These are phyloP conservation scores for Microctenopoma lineatum DNA, from an alignment of 2,797 vertebrate species.

Conservation along the genomic window DNA sequence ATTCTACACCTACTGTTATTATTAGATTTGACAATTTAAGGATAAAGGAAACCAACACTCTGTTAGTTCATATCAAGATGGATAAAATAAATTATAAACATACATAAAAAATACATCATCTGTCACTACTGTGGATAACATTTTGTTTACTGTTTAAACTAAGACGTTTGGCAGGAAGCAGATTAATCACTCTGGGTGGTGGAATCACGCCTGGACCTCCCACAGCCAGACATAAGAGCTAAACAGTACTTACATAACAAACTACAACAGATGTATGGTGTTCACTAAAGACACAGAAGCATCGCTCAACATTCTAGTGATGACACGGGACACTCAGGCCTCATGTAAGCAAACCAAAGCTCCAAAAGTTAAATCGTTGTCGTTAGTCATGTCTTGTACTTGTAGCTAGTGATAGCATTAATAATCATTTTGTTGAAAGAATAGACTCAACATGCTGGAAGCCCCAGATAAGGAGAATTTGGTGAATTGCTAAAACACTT, in stretches of 20 bases:
- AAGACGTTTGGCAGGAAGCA: too few relatives aligned
- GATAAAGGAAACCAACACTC: too few relatives aligned
- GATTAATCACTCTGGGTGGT: too few relatives aligned
- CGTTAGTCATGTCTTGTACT: not conserved
- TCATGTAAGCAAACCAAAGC: not conserved
- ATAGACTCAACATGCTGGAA: not conserved
- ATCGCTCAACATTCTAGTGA: too few relatives aligned
- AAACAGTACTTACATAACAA: not conserved
- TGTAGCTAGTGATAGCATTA: not conserved
- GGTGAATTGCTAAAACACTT: too few relatives aligned
- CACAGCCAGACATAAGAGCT: not conserved
- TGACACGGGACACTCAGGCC: too few relatives aligned
- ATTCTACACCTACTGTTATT: not conserved
- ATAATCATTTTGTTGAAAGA: constrained; percentile 1
- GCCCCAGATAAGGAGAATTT: not conserved
- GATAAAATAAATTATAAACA: too few relatives aligned
- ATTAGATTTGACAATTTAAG: not conserved
- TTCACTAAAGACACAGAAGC: too few relatives aligned
- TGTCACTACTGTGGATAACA: not conserved
- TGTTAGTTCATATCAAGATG: too few relatives aligned
- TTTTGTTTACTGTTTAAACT: not conserved
- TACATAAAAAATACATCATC: too few relatives aligned
- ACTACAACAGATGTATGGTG: too few relatives aligned
- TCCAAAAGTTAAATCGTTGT: not conserved
- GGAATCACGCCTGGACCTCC: too few relatives aligned